A percentile compares a stretch with the other conserved stretches of the same genome.
Evolutionary conservation across 2,888 invertebrate species (phyloP).

Genomic region (Colostygia pectinataria): DNA sequence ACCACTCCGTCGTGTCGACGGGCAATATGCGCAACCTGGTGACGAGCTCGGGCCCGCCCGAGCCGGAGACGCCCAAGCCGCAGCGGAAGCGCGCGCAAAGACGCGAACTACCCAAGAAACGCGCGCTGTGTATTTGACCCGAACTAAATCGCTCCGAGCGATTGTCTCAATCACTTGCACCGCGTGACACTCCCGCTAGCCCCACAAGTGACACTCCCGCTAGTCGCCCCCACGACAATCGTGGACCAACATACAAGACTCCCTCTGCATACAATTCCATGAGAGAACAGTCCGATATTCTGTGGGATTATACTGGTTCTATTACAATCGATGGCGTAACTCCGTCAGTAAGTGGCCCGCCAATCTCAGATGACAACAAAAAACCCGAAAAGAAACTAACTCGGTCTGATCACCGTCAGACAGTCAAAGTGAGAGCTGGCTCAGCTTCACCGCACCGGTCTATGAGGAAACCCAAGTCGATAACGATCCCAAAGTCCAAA

Average conservation of each 20-base stretch:
- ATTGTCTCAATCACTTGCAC: not conserved
- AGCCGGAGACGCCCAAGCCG: constrained; percentile 64
- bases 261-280: not conserved
- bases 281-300: not conserved
- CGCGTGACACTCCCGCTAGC: not conserved
- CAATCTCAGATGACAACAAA: not conserved
- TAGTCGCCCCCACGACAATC: not conserved
- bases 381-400: not conserved
- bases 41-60: constrained; percentile 66
- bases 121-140: constrained; percentile 37
- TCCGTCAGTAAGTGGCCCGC: too few species aligned
- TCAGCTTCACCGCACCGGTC: not conserved
- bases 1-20: constrained; percentile 57
- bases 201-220: not conserved
- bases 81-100: constrained; percentile 49
- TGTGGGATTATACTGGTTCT: not conserved
- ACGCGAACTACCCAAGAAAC: constrained; percentile 11
- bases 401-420: not conserved
- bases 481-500: not conserved
- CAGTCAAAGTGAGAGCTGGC: not conserved
- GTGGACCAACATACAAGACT: not conserved
- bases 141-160: constrained; percentile 7
- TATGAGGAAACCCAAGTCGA: not conserved
- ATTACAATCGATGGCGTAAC: not conserved
- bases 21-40: constrained; percentile 72